phyloP scores from a whole-genome alignment of 2,113 vertebrate genomes.

The Syrmaticus mikado region DNA sequence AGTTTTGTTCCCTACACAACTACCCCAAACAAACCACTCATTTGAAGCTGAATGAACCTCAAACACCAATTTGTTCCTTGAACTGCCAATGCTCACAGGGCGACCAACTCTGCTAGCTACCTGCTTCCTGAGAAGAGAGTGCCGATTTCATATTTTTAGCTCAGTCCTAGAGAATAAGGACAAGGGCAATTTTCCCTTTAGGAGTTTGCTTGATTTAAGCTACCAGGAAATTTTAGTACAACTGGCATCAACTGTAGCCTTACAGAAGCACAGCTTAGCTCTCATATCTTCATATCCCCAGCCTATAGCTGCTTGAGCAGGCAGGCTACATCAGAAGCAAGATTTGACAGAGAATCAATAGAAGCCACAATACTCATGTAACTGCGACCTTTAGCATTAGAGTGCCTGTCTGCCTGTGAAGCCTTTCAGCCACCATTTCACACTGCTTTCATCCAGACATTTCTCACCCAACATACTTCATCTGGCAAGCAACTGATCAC shows the following conservation, averaged over 20 bases:
- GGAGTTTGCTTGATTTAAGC: background rate
- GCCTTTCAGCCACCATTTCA: background rate
- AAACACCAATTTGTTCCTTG: background rate
- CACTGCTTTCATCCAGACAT: background rate
- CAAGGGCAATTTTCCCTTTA: background rate
- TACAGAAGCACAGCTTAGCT: background rate
- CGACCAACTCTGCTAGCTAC: background rate
- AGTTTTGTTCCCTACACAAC: background rate
- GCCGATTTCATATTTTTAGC: accelerated
- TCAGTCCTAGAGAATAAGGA: background rate
- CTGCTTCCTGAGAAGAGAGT: background rate
- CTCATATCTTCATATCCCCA: background rate
- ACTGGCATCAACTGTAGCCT: background rate
- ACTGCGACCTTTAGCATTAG: background rate
- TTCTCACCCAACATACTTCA: background rate
- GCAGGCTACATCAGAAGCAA: background rate
- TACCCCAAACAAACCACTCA: background rate
- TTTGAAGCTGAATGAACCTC: background rate
- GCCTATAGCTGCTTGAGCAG: background rate
- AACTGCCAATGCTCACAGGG: too few relatives aligned
- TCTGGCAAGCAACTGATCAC: background rate
- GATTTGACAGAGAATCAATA: background rate
- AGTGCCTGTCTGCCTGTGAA: background rate
- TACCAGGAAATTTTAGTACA: background rate
- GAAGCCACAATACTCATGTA: accelerated